phyloP scores from a whole-genome alignment of 23 tunicate species.

The Trididemnum miniatum region DNA sequence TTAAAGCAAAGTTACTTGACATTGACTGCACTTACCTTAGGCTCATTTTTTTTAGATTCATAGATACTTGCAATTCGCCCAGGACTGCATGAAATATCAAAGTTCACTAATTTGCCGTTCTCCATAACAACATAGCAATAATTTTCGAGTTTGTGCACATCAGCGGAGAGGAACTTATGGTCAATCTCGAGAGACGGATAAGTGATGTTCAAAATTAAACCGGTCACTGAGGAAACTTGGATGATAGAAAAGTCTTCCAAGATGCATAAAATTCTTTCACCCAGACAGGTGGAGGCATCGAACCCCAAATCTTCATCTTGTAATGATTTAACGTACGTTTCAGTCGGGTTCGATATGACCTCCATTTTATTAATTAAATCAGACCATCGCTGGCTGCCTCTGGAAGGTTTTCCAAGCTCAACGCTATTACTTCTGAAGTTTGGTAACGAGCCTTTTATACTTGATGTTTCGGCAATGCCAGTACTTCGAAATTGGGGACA shows the following conservation, averaged over 20 bases:
- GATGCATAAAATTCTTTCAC: conserved; percentile 43
- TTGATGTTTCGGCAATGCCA: not conserved
- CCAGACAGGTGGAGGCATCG: not conserved
- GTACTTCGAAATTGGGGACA: no score
- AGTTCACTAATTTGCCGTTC: conserved; percentile 43
- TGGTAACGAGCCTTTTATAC: not conserved
- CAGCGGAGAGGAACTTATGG: conserved; percentile 1
- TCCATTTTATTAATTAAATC: not conserved
- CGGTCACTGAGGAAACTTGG: conserved; percentile 61
- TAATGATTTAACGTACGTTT: not conserved
- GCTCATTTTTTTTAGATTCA: conserved; percentile 10
- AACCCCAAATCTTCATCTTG: not conserved
- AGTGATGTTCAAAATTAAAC: conserved; percentile 41
- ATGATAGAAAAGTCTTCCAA: conserved; percentile 54
- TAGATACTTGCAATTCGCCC: conserved; percentile 27
- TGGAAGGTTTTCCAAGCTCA: not conserved
- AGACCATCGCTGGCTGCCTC: not conserved
- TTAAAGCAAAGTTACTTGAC: no score
- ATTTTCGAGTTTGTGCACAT: conserved; percentile 31
- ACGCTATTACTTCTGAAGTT: not conserved
- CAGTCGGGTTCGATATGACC: not conserved
- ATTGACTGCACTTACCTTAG: conserved; percentile 47
- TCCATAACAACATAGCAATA: conserved; percentile 35
- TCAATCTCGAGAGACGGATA: conserved; percentile 52
- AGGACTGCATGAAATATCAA: conserved; percentile 55